Conservation (phyloP, 2,888 invertebrate species). For the Nemotelus nigrinus region DNA sequence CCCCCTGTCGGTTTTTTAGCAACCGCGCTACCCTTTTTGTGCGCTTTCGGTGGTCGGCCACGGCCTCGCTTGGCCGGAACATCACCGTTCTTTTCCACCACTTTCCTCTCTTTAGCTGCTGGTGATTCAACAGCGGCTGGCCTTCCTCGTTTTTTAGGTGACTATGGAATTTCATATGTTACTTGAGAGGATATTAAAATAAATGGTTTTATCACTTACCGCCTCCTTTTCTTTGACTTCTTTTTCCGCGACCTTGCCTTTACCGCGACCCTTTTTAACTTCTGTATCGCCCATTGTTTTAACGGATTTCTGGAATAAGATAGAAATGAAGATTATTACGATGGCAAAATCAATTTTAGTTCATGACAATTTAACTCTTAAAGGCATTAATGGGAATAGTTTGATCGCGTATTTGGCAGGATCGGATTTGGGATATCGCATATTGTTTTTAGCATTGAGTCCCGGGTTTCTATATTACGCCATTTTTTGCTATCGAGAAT, state of each 20-base stretch:
- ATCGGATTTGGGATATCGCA: no score
- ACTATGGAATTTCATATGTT: conserved; percentile 4
- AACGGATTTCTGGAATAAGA: not conserved
- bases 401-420: no score
- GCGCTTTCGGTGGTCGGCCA: conserved; percentile 62
- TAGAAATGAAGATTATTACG: no score
- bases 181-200: not conserved
- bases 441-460: no score
- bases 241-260: conserved; percentile 11
- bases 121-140: conserved; percentile 54
- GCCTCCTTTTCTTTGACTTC: conserved; percentile 25
- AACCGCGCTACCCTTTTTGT: conserved; percentile 55
- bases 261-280: conserved; percentile 41
- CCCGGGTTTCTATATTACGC: no score
- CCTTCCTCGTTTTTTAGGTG: conserved; percentile 45
- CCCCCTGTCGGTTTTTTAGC: conserved; percentile 62
- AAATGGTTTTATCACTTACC: not conserved
- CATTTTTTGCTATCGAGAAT: no score
- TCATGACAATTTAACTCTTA: no score
- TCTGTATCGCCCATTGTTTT: conserved; percentile 38
- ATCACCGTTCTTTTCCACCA: conserved; percentile 68
- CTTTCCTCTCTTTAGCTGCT: conserved; percentile 67
- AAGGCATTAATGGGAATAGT: no score
- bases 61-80: conserved; percentile 68
- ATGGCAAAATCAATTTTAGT: no score